These are phyloP conservation scores for Pseudopipra pipra DNA, from an alignment of 2,113 vertebrate species.

Conservation along the genomic window DNA sequence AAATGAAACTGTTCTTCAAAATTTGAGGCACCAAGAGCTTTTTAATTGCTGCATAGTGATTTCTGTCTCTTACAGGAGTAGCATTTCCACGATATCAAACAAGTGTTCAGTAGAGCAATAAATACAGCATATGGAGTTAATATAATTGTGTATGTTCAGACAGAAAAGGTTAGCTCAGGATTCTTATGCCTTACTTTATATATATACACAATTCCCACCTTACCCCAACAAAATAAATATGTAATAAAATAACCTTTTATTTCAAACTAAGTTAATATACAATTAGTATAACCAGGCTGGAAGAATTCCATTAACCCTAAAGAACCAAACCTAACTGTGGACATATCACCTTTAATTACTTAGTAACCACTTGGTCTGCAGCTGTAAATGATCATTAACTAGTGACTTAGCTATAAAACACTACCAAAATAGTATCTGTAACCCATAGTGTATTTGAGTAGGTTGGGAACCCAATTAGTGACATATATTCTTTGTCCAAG, in stretches of 20 bases:
- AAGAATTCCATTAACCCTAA: conserved; percentile 22
- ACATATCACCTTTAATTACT: not conserved
- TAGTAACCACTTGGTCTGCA: conserved; percentile 17
- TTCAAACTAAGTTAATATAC: conserved; percentile 46
- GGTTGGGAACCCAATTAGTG: not conserved
- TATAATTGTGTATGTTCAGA: not conserved
- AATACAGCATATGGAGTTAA: conserved; percentile 12
- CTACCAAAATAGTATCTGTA: conserved; percentile 33
- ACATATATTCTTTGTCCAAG: not conserved
- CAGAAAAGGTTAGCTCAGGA: not conserved
- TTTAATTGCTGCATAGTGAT: conserved; percentile 66
- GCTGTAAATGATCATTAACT: not conserved
- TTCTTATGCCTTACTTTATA: conserved; percentile 5
- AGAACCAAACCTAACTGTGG: not conserved
- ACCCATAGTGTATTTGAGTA: not conserved
- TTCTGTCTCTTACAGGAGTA: conserved; percentile 49
- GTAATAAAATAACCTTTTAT: conserved; percentile 62
- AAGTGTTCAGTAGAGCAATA: not conserved
- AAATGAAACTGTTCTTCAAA: conserved; percentile 50
- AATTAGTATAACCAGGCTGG: conserved; percentile 24
- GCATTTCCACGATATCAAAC: conserved; percentile 37
- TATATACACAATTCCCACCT: not conserved
- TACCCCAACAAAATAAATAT: conserved; percentile 37
- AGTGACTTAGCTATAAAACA: not conserved
- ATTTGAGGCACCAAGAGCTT: conserved; percentile 62